Conservation (phyloP, 2,888 invertebrate species). For the Escarpia spicata region DNA sequence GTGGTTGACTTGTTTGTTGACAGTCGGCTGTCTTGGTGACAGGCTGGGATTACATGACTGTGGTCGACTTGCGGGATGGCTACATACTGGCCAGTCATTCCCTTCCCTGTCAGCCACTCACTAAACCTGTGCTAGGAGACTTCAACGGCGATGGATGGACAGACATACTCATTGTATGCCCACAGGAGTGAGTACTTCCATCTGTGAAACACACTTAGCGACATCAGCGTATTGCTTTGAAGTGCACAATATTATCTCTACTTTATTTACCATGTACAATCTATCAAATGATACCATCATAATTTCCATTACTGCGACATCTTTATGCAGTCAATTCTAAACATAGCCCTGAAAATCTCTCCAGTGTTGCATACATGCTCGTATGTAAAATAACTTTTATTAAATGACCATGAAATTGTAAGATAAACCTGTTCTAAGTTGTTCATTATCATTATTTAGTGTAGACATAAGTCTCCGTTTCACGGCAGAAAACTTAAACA, state of each 20-base stretch:
- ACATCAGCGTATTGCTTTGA: background rate
- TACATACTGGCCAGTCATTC: slow-evolving; percentile 55
- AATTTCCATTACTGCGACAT: no score
- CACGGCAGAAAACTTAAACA: background rate
- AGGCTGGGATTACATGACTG: slow-evolving; percentile 52
- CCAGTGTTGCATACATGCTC: no score
- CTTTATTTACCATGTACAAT: background rate
- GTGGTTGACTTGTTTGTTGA: slow-evolving; percentile 22
- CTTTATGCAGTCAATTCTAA: no score
- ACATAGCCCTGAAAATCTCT: no score
- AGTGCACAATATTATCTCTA: background rate
- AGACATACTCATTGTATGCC: slow-evolving; percentile 59
- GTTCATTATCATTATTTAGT: background rate
- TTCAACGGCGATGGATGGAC: slow-evolving; percentile 61
- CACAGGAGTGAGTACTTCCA: slow-evolving; percentile 50
- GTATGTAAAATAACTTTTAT: no score
- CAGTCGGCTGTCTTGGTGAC: slow-evolving; percentile 52
- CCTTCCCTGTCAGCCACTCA: slow-evolving; percentile 58
- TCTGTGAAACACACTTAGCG: background rate
- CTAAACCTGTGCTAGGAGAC: slow-evolving; percentile 55
- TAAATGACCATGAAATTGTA: background rate
- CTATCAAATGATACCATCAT: no score
- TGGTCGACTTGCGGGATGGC: slow-evolving; percentile 58
- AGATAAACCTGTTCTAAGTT: background rate
- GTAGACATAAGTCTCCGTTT: background rate